A percentile compares a stretch with the other conserved stretches of the same genome.
Conservation (phyloP, 2,797 vertebrate genomes). For the Tiaroga cobitis region DNA sequence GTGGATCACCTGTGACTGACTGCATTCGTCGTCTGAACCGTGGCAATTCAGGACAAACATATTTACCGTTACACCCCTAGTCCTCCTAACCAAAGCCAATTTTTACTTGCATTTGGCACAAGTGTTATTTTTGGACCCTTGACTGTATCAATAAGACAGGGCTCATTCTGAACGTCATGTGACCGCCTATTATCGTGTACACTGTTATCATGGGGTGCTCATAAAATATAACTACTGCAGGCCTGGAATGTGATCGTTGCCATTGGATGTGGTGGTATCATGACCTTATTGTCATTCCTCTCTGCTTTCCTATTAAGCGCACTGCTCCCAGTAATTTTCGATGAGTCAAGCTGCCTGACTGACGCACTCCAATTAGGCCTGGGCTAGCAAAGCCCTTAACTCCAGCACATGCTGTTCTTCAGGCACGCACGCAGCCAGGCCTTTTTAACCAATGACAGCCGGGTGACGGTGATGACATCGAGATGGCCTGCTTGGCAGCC, state of each 20-base stretch:
- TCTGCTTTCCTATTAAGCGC: slow-evolving; percentile 57
- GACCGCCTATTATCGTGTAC: background rate
- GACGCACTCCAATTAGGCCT: slow-evolving; percentile 56
- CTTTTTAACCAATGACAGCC: slow-evolving; percentile 81
- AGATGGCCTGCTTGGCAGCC: slow-evolving; percentile 78
- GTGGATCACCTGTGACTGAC: background rate
- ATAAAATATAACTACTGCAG: slow-evolving; percentile 12
- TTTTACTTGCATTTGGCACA: background rate
- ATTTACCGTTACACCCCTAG: background rate
- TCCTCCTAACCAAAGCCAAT: background rate
- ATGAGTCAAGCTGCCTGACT: slow-evolving; percentile 59
- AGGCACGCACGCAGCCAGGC: slow-evolving; percentile 66
- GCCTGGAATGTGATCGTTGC: slow-evolving; percentile 18
- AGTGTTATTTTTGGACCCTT: background rate
- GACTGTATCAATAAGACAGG: background rate
- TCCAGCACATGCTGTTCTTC: slow-evolving; percentile 40
- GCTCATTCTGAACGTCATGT: background rate
- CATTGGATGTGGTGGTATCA: slow-evolving; percentile 42
- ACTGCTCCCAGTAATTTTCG: slow-evolving; percentile 58
- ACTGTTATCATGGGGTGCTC: background rate
- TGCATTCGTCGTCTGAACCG: background rate
- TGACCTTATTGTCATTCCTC: slow-evolving; percentile 57
- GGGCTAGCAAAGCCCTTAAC: slow-evolving; percentile 39
- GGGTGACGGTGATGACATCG: slow-evolving; percentile 79
- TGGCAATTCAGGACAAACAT: background rate